Percentiles rank a stretch among this genome's conserved stretches.
These are phyloP conservation scores for Lasioglossum lativentre DNA, from an alignment of 2,888 invertebrate genomes.

Conservation along the genomic window DNA sequence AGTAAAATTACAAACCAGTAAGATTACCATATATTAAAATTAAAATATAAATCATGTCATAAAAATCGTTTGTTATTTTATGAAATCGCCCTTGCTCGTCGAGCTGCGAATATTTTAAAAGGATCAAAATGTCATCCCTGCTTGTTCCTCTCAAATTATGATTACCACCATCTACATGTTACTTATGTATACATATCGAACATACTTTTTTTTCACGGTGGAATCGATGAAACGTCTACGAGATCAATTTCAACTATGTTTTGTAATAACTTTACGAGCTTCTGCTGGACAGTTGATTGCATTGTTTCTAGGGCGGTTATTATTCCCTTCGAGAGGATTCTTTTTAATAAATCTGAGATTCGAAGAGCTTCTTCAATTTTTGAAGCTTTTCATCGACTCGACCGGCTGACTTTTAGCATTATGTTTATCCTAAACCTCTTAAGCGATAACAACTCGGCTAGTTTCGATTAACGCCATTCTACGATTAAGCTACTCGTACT, in stretches of 20 bases:
- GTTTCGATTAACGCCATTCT: constrained; percentile 28
- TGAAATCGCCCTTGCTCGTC: neutral
- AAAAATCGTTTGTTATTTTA: neutral
- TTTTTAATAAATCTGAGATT: neutral
- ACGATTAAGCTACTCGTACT: constrained; percentile 35
- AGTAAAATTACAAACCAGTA: neutral
- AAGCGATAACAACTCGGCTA: constrained; percentile 46
- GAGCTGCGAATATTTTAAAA: neutral
- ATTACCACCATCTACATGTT: constrained; percentile 22
- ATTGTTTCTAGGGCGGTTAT: neutral
- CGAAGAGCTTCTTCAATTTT: neutral
- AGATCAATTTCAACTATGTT: neutral
- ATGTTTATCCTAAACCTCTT: constrained; percentile 41
- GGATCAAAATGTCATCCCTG: neutral
- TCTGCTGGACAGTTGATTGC: neutral
- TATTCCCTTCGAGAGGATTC: neutral
- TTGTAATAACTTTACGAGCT: neutral
- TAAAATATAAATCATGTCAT: neutral
- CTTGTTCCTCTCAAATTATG: constrained; percentile 9
- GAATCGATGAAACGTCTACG: constrained; percentile 40
- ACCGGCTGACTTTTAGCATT: constrained; percentile 23
- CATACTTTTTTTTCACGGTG: constrained; percentile 5
- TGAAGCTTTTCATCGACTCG: constrained; percentile 40
- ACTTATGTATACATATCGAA: constrained; percentile 15
- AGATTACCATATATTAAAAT: neutral